phyloP scores from a whole-genome alignment of 2,888 invertebrate genomes.

The Microplitis deprimator region DNA sequence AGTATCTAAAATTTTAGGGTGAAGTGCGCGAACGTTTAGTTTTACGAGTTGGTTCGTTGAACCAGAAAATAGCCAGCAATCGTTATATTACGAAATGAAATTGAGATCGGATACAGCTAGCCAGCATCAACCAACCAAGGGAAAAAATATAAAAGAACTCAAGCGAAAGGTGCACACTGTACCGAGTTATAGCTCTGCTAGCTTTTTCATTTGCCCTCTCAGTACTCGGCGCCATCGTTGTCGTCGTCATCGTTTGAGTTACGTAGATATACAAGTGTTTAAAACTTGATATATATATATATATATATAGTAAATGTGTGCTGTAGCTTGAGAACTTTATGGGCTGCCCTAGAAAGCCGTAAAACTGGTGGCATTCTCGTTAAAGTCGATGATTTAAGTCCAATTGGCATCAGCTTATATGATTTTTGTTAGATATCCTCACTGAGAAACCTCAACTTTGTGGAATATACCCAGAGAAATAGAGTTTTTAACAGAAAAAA shows the following conservation, averaged over 20 bases:
- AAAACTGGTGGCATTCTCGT: conserved; percentile 41
- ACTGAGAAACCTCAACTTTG: no score
- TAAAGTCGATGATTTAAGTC: conserved; percentile 39
- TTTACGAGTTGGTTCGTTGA: conserved; percentile 36
- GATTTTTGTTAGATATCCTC: background rate
- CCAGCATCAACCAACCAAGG: background rate
- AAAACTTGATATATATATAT: conserved; percentile 18
- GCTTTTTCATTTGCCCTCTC: conserved; percentile 28
- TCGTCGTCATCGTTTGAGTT: conserved; percentile 32
- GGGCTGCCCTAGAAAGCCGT: conserved; percentile 41
- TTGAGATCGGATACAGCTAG: conserved; percentile 31
- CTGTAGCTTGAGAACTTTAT: conserved; percentile 31
- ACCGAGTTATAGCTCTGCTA: conserved; percentile 14
- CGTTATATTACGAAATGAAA: conserved; percentile 46
- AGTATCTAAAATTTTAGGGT: conserved; percentile 3
- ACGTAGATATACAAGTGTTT: conserved; percentile 17
- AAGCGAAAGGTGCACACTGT: conserved; percentile 39
- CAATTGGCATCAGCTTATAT: conserved; percentile 31
- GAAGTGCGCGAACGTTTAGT: conserved; percentile 29
- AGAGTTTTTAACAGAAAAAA: background rate
- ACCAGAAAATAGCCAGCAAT: conserved; percentile 41
- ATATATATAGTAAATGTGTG: background rate
- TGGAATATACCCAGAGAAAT: background rate
- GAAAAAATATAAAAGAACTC: conserved; percentile 33
- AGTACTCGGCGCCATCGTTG: background rate